A percentile compares a stretch with the other conserved stretches of the same genome.
These are phyloP conservation scores for Hermetia illucens DNA, from an alignment of 1,140 invertebrate genomes.

Conservation along the genomic window DNA sequence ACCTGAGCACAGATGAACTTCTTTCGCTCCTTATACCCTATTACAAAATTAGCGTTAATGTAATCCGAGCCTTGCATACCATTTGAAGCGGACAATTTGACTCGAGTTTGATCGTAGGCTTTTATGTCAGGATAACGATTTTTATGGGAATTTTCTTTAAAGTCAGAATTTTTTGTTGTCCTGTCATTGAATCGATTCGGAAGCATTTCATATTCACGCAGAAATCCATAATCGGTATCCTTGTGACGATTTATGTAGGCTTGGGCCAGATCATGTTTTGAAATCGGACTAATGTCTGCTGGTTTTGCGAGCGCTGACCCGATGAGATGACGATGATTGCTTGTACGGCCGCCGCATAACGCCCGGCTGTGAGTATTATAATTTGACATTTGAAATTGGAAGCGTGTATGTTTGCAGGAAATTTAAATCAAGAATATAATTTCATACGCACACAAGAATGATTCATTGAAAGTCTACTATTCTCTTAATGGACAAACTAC, in stretches of 20 bases:
- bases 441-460: too few species aligned
- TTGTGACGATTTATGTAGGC: conserved; percentile 66
- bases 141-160: conserved; percentile 74
- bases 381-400: too few species aligned
- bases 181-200: conserved; percentile 77
- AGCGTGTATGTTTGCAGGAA: too few species aligned
- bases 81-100: conserved; percentile 61
- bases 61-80: conserved; percentile 71
- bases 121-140: conserved; percentile 84
- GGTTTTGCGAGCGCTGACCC: conserved; percentile 40
- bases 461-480: too few species aligned
- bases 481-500: too few species aligned
- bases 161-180: conserved; percentile 71
- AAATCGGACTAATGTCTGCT: conserved; percentile 68
- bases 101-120: conserved; percentile 83
- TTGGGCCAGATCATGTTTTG: conserved; percentile 49
- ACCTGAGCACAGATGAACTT: conserved; percentile 77
- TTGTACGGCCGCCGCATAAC: conserved; percentile 22
- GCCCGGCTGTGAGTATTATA: conserved; percentile 13
- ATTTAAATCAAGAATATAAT: too few species aligned
- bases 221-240: conserved; percentile 77
- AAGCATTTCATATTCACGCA: conserved; percentile 72
- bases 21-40: conserved; percentile 83
- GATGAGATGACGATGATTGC: conserved; percentile 27
- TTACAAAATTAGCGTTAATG: conserved; percentile 86